Evolutionary conservation across 2,888 invertebrate genomes (phyloP).

Genomic region (Agonopterix arenella): DNA sequence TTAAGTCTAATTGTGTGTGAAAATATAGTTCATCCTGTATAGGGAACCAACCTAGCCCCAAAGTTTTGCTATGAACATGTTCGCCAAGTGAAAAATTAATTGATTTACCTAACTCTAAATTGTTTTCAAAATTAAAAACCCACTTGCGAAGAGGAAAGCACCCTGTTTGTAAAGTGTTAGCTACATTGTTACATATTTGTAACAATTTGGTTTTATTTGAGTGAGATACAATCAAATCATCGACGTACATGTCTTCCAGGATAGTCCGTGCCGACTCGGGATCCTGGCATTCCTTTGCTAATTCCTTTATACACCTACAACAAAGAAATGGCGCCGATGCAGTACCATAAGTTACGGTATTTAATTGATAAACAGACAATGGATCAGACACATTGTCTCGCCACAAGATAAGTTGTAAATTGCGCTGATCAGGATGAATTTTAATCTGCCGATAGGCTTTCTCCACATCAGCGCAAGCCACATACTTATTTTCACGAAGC

Average conservation of each 20-base stretch:
- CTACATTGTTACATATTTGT: conserved; percentile 2
- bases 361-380: not conserved
- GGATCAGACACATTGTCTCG: not conserved
- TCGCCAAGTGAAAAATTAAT: conserved; percentile 1
- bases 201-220: not conserved
- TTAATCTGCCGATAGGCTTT: not conserved
- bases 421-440: not conserved
- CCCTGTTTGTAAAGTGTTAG: not conserved
- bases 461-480: not conserved
- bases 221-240: conserved; percentile 10
- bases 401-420: not conserved
- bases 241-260: conserved; percentile 15
- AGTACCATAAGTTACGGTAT: not conserved
- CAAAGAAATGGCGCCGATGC: conserved; percentile 17
- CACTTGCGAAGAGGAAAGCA: conserved; percentile 12
- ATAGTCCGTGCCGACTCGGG: conserved; percentile 6
- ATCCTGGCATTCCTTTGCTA: conserved; percentile 14
- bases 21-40: not conserved
- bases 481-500: not conserved
- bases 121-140: conserved; percentile 9
- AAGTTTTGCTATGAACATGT: conserved; percentile 1
- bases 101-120: not conserved
- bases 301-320: conserved; percentile 13
- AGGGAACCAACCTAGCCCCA: not conserved
- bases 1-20: not conserved